A percentile compares a stretch with the other conserved stretches of the same genome.
Evolutionary conservation across 2,888 invertebrate species (phyloP).

Genomic region (Azorinus chamasolen): DNA sequence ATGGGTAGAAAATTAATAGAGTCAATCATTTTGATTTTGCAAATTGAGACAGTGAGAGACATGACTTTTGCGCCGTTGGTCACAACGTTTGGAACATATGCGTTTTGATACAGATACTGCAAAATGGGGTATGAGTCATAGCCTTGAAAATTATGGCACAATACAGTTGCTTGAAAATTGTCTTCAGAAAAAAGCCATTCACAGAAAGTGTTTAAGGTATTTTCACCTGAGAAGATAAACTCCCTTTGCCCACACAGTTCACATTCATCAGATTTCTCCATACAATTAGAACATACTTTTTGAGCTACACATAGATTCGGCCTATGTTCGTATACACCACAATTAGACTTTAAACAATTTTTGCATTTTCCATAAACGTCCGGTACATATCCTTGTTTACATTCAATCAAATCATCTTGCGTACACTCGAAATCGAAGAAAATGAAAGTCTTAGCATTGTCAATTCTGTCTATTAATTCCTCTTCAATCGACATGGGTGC

Average conservation of each 20-base stretch:
- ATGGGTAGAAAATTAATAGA: conserved; percentile 46
- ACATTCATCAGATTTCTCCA: conserved; percentile 6
- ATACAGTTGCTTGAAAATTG: conserved; percentile 21
- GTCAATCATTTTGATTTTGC: conserved; percentile 51
- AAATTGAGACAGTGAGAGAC: conserved; percentile 24
- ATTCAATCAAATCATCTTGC: conserved; percentile 28
- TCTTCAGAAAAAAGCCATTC: conserved; percentile 41
- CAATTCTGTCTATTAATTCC: conserved; percentile 8
- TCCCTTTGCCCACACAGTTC: conserved; percentile 21
- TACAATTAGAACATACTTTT: conserved; percentile 32
- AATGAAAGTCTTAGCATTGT: conserved; percentile 19
- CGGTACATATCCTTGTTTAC: conserved; percentile 15
- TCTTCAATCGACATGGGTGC: conserved; percentile 16
- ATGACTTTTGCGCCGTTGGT: conserved; percentile 48
- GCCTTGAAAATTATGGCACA: conserved; percentile 47
- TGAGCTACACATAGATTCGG: conserved; percentile 49
- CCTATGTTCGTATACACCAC: conserved; percentile 30
- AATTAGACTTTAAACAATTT: conserved; percentile 23
- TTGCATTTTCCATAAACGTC: conserved; percentile 18
- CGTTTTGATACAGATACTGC: conserved; percentile 46
- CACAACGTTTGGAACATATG: conserved; percentile 30
- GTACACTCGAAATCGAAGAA: conserved; percentile 41
- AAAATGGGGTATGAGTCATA: conserved; percentile 54
- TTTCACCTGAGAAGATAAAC: conserved; percentile 6
- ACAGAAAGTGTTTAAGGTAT: conserved; percentile 35